phyloP scores from a whole-genome alignment of 2,888 invertebrate genomes.

The Linyphia triangularis region DNA sequence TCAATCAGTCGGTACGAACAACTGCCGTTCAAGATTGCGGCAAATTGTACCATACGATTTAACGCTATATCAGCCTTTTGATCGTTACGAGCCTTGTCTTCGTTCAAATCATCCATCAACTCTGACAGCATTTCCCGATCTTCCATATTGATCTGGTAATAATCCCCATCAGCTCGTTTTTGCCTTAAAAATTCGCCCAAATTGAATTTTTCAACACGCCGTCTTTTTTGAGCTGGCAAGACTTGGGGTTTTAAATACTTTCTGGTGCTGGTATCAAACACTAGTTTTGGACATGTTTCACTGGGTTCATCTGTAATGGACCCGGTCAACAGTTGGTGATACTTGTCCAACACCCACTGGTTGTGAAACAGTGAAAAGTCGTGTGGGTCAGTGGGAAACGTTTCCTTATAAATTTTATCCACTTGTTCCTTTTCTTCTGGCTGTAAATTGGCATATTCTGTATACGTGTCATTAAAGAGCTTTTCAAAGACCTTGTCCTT shows the following conservation, averaged over 20 bases:
- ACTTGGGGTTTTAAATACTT: background rate
- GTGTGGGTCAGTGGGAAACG: background rate
- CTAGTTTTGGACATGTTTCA: background rate
- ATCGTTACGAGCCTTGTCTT: constrained; percentile 5
- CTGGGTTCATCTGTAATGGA: background rate
- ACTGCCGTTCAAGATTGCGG: background rate
- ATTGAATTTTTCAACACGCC: background rate
- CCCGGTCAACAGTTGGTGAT: background rate
- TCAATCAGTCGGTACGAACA: background rate
- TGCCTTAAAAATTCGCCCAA: background rate
- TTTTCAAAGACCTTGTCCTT: background rate
- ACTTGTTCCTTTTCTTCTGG: background rate
- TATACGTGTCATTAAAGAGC: background rate
- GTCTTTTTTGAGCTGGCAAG: background rate
- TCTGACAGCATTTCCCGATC: background rate
- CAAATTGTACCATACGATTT: background rate
- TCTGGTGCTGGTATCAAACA: background rate
- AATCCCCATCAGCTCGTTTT: background rate
- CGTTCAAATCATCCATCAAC: background rate
- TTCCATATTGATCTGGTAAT: background rate
- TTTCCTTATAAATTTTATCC: background rate
- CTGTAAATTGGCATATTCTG: background rate
- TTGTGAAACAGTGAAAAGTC: background rate
- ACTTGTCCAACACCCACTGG: background rate
- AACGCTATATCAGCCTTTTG: background rate